Evolutionary conservation across 2,888 invertebrate species (phyloP).

Genomic region (Plagodis dolabraria): DNA sequence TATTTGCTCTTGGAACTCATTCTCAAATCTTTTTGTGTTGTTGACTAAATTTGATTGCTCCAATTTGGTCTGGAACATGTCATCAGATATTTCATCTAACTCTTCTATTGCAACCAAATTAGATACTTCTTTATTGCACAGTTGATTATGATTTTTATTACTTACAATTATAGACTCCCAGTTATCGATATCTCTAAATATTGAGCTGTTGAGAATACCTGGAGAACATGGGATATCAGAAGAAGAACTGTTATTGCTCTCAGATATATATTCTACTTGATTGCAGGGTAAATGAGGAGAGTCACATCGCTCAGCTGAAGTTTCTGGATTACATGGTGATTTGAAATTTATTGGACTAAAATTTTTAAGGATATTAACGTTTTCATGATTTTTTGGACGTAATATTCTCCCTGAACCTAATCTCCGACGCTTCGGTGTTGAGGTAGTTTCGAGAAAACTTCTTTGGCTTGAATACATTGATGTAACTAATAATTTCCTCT

Average conservation of each 20-base stretch:
- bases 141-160: constrained; percentile 38
- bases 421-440: constrained; percentile 72
- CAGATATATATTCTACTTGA: constrained; percentile 71
- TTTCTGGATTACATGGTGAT: constrained; percentile 29
- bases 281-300: constrained; percentile 75
- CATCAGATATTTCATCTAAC: constrained; percentile 60
- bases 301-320: constrained; percentile 51
- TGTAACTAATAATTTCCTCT: constrained; percentile 1
- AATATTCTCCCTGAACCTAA: constrained; percentile 58
- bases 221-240: constrained; percentile 61
- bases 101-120: constrained; percentile 40
- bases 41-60: constrained; percentile 50
- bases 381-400: constrained; percentile 39
- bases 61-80: constrained; percentile 66
- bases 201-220: constrained; percentile 51
- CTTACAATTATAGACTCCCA: constrained; percentile 59
- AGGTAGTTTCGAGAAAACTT: constrained; percentile 46
- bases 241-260: constrained; percentile 55
- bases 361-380: constrained; percentile 33
- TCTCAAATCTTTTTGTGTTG: constrained; percentile 38
- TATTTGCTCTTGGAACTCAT: constrained; percentile 45
- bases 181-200: constrained; percentile 45
- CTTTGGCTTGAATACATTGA: constrained; percentile 46
- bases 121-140: constrained; percentile 29
- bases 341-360: constrained; percentile 51